phyloP scores from a whole-genome alignment of 2,888 invertebrate genomes.

The Argynnis bischoffii region DNA sequence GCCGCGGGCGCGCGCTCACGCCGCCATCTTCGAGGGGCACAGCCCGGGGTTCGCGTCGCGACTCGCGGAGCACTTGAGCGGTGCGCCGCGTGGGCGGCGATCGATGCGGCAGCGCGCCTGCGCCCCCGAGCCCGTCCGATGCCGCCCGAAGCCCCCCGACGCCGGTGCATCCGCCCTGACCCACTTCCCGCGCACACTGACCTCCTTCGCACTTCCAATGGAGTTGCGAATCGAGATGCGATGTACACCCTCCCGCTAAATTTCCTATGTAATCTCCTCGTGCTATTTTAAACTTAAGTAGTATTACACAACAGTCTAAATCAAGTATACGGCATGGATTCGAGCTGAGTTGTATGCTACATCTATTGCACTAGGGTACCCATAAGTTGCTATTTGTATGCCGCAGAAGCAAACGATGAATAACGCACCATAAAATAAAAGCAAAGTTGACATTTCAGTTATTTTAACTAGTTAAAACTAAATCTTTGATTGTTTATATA shows the following conservation, averaged over 20 bases:
- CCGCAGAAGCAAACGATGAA: conserved; percentile 50
- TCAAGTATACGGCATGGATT: conserved; percentile 24
- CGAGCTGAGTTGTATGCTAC: conserved; percentile 35
- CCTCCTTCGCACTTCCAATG: conserved; percentile 49
- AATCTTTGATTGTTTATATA: conserved; percentile 34
- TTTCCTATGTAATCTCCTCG: conserved; percentile 31
- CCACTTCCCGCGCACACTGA: conserved; percentile 71
- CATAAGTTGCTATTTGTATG: conserved; percentile 50
- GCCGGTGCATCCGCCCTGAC: conserved; percentile 69
- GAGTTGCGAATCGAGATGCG: conserved; percentile 30
- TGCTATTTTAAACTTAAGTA: conserved; percentile 42
- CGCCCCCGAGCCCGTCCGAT: conserved; percentile 65
- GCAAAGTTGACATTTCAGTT: conserved; percentile 48
- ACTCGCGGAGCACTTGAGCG: conserved; percentile 70
- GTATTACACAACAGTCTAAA: conserved; percentile 37
- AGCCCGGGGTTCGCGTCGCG: conserved; percentile 75
- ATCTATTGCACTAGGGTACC: conserved; percentile 56
- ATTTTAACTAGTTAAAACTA: conserved; percentile 36
- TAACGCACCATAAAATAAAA: conserved; percentile 60
- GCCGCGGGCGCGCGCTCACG: conserved; percentile 82
- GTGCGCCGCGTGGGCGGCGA: conserved; percentile 61
- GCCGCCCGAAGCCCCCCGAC: conserved; percentile 50
- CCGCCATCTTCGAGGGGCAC: conserved; percentile 77
- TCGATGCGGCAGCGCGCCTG: conserved; percentile 67
- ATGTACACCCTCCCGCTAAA: conserved; percentile 37